phyloP scores from a whole-genome alignment of 2,888 invertebrate genomes.

The Dryadula phaetusa region DNA sequence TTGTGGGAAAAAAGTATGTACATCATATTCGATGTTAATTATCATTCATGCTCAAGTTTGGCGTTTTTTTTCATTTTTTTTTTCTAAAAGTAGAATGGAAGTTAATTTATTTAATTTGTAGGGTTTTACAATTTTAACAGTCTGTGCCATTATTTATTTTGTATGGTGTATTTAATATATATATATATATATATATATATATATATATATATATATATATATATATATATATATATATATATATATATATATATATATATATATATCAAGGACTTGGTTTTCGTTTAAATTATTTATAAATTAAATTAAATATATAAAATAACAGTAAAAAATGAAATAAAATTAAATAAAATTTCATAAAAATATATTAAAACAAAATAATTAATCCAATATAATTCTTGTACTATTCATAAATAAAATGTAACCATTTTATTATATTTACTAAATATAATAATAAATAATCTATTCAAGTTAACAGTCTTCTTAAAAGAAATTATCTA shows the following conservation, averaged over 20 bases:
- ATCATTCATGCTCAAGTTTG: conserved; percentile 5
- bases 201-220: too few relatives aligned
- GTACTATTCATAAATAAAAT: background rate
- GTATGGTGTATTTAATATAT: too few relatives aligned
- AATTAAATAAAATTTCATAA: background rate
- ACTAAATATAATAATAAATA: background rate
- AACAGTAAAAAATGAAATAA: background rate
- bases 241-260: too few relatives aligned
- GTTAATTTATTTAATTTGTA: background rate
- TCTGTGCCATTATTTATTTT: background rate
- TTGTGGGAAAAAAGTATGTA: conserved; percentile 36
- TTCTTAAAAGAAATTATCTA: background rate
- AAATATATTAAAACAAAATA: background rate
- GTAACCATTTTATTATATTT: background rate
- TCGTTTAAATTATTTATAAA: too few relatives aligned
- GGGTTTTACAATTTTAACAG: background rate
- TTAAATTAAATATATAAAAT: background rate
- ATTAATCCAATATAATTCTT: background rate
- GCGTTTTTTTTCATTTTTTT: background rate
- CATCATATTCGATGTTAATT: conserved; percentile 11
- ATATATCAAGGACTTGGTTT: too few relatives aligned
- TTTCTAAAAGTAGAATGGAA: background rate
- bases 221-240: too few relatives aligned
- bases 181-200: too few relatives aligned
- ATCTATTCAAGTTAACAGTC: background rate